These are phyloP conservation scores for Cydia splendana DNA, from an alignment of 1,140 invertebrate species.

Conservation along the genomic window DNA sequence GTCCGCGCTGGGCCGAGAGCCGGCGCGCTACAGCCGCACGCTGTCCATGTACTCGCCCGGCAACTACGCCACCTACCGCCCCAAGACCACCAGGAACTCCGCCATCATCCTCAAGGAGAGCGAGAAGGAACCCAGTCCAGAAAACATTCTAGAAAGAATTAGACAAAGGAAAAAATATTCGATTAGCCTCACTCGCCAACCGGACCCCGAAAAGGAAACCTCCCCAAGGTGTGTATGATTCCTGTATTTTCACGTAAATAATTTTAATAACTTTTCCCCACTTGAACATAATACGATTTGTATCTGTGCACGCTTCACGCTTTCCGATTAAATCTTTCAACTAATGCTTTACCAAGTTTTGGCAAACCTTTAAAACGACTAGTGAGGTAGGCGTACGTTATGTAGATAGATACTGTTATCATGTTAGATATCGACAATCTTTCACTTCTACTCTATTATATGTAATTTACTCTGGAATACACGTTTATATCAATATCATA, in stretches of 20 bases:
- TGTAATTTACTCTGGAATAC: conserved; percentile 21
- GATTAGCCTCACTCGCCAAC: conserved; percentile 74
- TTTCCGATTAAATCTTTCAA: conserved; percentile 71
- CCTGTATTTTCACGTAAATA: conserved; percentile 71
- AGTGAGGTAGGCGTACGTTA: not conserved
- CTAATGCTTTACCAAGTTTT: conserved; percentile 72
- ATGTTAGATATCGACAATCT: conserved; percentile 10
- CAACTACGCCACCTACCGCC: conserved; percentile 76
- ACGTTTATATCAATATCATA: conserved; percentile 23
- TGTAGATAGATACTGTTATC: conserved; percentile 9
- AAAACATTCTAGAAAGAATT: conserved; percentile 78
- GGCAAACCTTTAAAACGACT: conserved; percentile 41
- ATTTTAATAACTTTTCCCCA: conserved; percentile 72
- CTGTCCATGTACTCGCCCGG: conserved; percentile 75
- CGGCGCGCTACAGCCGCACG: conserved; percentile 72
- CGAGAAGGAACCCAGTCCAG: conserved; percentile 75
- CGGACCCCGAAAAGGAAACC: conserved; percentile 66
- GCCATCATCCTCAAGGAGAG: conserved; percentile 76
- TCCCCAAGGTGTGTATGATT: conserved; percentile 73
- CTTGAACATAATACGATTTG: conserved; percentile 63
- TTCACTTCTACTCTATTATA: conserved; percentile 24
- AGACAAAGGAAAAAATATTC: conserved; percentile 73
- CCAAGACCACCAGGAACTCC: conserved; percentile 72
- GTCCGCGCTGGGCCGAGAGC: conserved; percentile 58
- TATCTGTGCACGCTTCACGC: conserved; percentile 77